Evolutionary conservation across 2,113 vertebrate genomes (phyloP).

Genomic region (Copsychus sechellarum): DNA sequence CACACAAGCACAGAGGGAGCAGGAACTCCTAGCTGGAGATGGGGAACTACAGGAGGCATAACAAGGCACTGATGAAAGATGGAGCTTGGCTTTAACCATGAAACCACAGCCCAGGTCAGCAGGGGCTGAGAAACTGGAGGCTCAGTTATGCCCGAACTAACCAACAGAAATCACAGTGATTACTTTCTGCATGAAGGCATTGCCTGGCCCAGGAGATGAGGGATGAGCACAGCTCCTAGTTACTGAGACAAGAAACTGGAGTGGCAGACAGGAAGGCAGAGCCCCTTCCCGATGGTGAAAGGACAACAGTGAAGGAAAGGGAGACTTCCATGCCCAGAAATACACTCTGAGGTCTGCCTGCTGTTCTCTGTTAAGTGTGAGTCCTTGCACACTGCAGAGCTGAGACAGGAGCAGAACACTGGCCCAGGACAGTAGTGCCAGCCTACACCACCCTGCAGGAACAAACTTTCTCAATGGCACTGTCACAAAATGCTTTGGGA

Average conservation of each 20-base stretch:
- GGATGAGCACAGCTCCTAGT: background rate
- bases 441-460: background rate
- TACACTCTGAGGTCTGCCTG: background rate
- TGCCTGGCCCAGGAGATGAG: background rate
- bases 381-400: fast-evolving
- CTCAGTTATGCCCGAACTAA: background rate
- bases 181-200: background rate
- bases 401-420: background rate
- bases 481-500: background rate
- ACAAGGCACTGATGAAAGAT: background rate
- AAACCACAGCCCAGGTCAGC: background rate
- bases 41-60: background rate
- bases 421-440: background rate
- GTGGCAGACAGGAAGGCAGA: background rate
- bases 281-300: background rate
- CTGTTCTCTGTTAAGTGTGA: background rate
- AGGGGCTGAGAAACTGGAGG: background rate
- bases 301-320: background rate
- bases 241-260: background rate
- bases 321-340: background rate
- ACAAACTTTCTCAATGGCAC: background rate
- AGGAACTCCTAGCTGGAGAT: background rate
- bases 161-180: background rate
- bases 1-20: background rate
- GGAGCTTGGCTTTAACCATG: background rate